Conservation (phyloP, 2,797 vertebrate genomes). For the Gobionotothen gibberifrons region DNA sequence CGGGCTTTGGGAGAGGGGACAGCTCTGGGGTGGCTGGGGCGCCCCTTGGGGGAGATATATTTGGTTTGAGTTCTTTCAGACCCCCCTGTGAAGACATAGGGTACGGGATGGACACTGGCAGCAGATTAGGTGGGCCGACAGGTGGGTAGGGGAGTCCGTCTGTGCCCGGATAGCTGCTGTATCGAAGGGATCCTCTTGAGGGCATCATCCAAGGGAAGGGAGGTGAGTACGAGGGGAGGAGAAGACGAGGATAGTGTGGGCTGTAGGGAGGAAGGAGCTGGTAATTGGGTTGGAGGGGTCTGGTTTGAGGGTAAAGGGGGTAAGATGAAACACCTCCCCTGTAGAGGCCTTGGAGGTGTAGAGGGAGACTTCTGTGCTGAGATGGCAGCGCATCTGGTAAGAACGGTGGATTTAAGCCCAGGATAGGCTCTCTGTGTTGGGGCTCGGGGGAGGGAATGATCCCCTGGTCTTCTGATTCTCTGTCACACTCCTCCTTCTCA, state of each 20-base stretch:
- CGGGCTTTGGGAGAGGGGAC: conserved; percentile 74
- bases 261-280: conserved; percentile 74
- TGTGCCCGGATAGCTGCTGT: conserved; percentile 61
- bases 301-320: conserved; percentile 75
- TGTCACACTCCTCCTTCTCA: conserved; percentile 46
- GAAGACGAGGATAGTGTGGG: conserved; percentile 69
- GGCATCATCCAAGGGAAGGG: conserved; percentile 69
- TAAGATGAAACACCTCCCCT: conserved; percentile 76
- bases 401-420: conserved; percentile 37
- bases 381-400: conserved; percentile 36
- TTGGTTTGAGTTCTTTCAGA: conserved; percentile 78
- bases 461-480: conserved; percentile 30
- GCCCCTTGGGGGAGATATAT: conserved; percentile 73
- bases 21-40: conserved; percentile 79
- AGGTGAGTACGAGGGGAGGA: conserved; percentile 77
- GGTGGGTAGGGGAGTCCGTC: conserved; percentile 71
- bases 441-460: conserved; percentile 31
- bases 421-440: conserved; percentile 36
- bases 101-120: conserved; percentile 66
- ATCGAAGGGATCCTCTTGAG: conserved; percentile 58
- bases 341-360: conserved; percentile 78
- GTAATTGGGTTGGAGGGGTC: conserved; percentile 75
- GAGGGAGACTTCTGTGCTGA: conserved; percentile 66
- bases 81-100: conserved; percentile 59
- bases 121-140: conserved; percentile 48